Conservation (phyloP, 2,888 invertebrate species). For the Pyralis farinalis region DNA sequence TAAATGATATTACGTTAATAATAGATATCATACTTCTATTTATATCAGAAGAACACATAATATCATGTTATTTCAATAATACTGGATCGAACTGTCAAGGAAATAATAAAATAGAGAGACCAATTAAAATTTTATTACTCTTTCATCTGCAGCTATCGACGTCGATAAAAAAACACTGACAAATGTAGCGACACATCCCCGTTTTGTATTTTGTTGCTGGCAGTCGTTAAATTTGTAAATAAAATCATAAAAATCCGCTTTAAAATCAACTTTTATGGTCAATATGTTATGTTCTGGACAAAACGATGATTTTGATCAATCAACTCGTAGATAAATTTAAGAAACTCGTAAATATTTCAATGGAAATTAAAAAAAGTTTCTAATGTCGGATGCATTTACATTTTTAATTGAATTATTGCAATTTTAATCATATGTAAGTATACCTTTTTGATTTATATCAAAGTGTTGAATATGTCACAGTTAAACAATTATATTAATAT, state of each 20-base stretch:
- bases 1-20: too few relatives aligned
- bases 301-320: constrained; percentile 21
- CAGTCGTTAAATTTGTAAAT: not conserved
- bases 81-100: not conserved
- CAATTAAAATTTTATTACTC: not conserved
- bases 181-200: not conserved
- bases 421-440: too few relatives aligned
- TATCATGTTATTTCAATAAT: not conserved
- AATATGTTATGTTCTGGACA: constrained; percentile 14
- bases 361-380: not conserved
- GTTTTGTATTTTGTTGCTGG: not conserved
- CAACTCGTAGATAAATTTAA: constrained; percentile 8
- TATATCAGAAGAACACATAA: too few relatives aligned
- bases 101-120: not conserved
- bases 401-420: too few relatives aligned
- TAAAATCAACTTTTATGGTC: constrained; percentile 14
- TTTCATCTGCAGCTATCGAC: not conserved
- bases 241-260: constrained; percentile 16
- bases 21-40: too few relatives aligned
- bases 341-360: constrained; percentile 6
- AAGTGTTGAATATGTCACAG: too few relatives aligned
- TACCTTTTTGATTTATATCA: too few relatives aligned
- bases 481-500: too few relatives aligned
- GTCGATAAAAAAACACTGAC: too few relatives aligned
- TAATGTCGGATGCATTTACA: not conserved